Percentiles rank a stretch among this genome's conserved stretches.
Evolutionary conservation across 2,888 invertebrate species (phyloP).

Genomic region (Hyles lineata): DNA sequence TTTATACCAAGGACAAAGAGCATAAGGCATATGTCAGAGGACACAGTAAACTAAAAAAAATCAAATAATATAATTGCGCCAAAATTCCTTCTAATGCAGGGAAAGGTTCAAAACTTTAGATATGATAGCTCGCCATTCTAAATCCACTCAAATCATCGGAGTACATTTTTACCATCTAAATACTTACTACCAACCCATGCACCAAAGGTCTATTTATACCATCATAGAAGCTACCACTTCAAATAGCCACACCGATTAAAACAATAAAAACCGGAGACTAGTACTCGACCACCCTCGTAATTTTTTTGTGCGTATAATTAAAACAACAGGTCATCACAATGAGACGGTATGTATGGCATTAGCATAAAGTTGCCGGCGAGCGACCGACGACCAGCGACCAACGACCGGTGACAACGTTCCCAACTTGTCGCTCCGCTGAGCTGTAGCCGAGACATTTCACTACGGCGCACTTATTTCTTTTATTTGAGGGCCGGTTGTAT

Average conservation of each 20-base stretch:
- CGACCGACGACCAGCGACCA: conserved; percentile 27
- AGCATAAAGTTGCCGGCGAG: conserved; percentile 58
- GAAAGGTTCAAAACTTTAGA: no score
- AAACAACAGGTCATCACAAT: conserved; percentile 11
- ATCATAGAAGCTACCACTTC: no score
- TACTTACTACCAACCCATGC: no score
- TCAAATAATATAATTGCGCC: no score
- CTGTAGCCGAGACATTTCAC: conserved; percentile 68
- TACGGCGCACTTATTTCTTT: conserved; percentile 51
- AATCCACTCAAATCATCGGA: no score
- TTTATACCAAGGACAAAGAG: no score
- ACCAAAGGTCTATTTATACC: no score
- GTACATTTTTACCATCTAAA: no score
- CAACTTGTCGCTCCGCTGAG: conserved; percentile 69
- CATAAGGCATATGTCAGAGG: no score
- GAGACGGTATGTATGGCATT: conserved; percentile 44
- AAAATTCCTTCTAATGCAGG: no score
- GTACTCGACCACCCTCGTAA: neutral
- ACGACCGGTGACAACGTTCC: conserved; percentile 70
- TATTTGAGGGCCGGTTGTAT: conserved; percentile 45
- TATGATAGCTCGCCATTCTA: no score
- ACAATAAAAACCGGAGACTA: neutral
- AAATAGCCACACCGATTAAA: neutral
- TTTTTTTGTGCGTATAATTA: conserved; percentile 21
- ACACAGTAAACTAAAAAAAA: no score